Base-by-base conservation (phyloP, 1,140 invertebrate genomes). In the Drosophila lacteicornis region DNA sequence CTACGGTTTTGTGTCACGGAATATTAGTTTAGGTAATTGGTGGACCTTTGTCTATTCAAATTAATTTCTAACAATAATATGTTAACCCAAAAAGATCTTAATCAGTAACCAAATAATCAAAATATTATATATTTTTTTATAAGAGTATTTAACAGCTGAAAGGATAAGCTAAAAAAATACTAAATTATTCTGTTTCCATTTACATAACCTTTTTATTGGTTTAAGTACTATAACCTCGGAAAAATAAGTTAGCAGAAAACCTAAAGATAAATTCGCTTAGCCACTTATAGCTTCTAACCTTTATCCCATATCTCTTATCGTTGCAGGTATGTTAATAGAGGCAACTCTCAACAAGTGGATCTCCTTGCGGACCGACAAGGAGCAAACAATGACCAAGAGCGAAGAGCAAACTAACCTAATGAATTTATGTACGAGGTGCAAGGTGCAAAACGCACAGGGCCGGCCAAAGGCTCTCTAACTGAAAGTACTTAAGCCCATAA, bases 401-500 rank as follows among this genome's bases (percentile, higher is more conserved):
- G 4, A 66, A 40, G 27, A 60, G 57, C 27, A 78, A 75, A 70
- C 68, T 88, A 84, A 87, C 79, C 84, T 83, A 88, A 87, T 88
- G 80, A 80, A 80, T 87, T 87, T 88, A 83, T 88, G 80, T 83
- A 81, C 60, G 84, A 75, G 58, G 51, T 77, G 84, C 49, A 77
- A 88, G 71, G 84, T 83, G 83, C 75, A 74, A 82, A 79, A 76
- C 63, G 66, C 62, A 86, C 75, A 75, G 62, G 71, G 60, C 43
- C 62, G 70, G 82, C 61, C 80, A 79, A 63, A 69, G 74, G 82
- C 74, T 90, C 73, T 75, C 73, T 75, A 88, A 81, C 80, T 79
- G 80, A 88, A 90, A 90, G 85, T 87, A 88, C 84, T 90, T 88
- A 88, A 79, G 85, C 80, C 85, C 84, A 88, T 88, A 84, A 88